Evolutionary conservation across 2,888 invertebrate species (phyloP), one percentile per base, ranked within the genome.

Genomic region (Baccha elongata): DNA sequence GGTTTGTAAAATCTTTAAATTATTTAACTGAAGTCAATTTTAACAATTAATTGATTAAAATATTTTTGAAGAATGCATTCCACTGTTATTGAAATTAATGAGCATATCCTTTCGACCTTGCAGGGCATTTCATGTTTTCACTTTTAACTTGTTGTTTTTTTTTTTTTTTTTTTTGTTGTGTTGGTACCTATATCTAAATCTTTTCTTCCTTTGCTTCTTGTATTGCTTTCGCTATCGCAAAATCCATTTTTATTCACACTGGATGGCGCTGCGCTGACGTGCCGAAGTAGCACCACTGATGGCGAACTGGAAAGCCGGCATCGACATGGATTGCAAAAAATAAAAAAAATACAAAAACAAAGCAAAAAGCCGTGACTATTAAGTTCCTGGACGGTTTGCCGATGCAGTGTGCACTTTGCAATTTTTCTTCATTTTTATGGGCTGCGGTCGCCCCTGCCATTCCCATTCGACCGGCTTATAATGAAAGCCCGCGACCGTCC

Each of bases 371-470:
- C 17, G 68, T 15, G 42, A 48, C 53, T 29, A 60, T 76, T 81
- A 68, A 81, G 80, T 81, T 81, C 80, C 69, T 76, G 81, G 71
- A 71, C 52, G 29, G 60, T 26, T 58, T 1, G 42, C 3, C 58
- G n/a, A 42, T 23, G 13, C 32, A 11, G 10, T 23, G 60, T 60
- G 60, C 60, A 67, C 44, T 60, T 60, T 44, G 64, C 58, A 73
- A 83, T 83, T 83, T 83, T 83, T 78, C 83, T 83, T 83, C 78
- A 78, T 72, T 83, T 83, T 83, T 83, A 83, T 83, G 78, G 83
- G 78, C 72, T 83, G 83, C 68, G 83, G 78, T 83, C 68, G 78
- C 72, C 78, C 78, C 62, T 76, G 68, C 78, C 78, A 78, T 73
- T 83, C 58, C 23, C 40, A 58, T 58, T 58, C 23, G 40, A 7